Percentiles rank a stretch among this genome's conserved stretches.
Conservation (phyloP, 2,888 invertebrate genomes). For the Chironomus riparius region DNA sequence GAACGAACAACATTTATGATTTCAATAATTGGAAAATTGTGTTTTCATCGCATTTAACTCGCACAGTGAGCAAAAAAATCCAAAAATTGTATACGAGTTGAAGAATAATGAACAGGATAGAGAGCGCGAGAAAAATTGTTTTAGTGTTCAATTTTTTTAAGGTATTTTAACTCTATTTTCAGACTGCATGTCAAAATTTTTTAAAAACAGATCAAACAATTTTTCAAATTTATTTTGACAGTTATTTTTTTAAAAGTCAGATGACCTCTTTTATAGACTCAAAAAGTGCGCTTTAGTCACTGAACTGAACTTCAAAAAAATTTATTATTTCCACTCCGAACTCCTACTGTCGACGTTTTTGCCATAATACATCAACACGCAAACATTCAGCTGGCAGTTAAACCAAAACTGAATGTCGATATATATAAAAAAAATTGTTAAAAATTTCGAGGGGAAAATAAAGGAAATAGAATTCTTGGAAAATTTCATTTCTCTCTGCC, state of each 20-base stretch:
- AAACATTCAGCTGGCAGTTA: not conserved
- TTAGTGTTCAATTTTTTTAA: not conserved
- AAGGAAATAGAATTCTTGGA: no score
- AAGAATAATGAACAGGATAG: not conserved
- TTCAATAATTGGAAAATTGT: conserved; percentile 5
- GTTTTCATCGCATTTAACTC: not conserved
- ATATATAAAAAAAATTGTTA: not conserved
- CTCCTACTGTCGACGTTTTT: no score
- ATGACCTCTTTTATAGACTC: no score
- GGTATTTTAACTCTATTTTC: not conserved
- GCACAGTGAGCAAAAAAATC: not conserved
- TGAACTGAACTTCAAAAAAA: no score
- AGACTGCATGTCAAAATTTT: not conserved
- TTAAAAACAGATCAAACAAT: no score
- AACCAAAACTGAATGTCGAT: not conserved
- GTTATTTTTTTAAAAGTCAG: no score
- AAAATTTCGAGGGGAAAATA: no score
- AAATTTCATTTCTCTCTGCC: no score
- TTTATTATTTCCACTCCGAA: no score
- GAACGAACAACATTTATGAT: not conserved
- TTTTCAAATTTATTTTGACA: no score
- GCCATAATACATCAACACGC: no score
- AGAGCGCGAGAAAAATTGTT: not conserved
- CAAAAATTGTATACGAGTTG: not conserved
- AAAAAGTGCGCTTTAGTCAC: no score